A percentile compares a stretch with the other conserved stretches of the same genome.
These are phyloP conservation scores for Agrotis ipsilon DNA, from an alignment of 2,888 invertebrate species.

Conservation along the genomic window DNA sequence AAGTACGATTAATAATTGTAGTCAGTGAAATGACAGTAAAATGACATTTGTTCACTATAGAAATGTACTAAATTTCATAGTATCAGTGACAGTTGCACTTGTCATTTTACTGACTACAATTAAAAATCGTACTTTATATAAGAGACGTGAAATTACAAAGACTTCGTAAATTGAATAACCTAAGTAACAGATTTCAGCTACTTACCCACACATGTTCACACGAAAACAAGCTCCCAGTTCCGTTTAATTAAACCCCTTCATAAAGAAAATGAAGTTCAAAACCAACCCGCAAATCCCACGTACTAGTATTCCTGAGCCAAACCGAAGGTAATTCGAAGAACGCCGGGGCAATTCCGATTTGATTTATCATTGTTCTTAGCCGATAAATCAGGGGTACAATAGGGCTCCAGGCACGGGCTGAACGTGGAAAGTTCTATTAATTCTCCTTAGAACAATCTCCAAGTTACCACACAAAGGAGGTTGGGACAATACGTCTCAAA, in stretches of 20 bases:
- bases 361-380: conserved; percentile 90
- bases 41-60: too few relatives aligned
- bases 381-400: conserved; percentile 89
- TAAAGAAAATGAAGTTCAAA: conserved; percentile 55
- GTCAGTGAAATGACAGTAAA: too few relatives aligned
- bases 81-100: too few relatives aligned
- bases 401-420: conserved; percentile 80
- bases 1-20: too few relatives aligned
- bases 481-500: conserved; percentile 87
- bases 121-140: too few relatives aligned
- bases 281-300: conserved; percentile 45
- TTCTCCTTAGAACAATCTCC: conserved; percentile 88
- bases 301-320: conserved; percentile 32
- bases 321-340: conserved; percentile 73
- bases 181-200: background rate
- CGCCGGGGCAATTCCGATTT: conserved; percentile 87
- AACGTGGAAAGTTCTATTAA: conserved; percentile 88
- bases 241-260: conserved; percentile 44
- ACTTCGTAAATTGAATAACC: background rate
- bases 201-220: background rate
- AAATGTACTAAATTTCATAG: too few relatives aligned
- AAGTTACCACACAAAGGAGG: conserved; percentile 85
- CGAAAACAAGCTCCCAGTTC: conserved; percentile 1
- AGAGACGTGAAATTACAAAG: too few relatives aligned
- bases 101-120: too few relatives aligned